Evolutionary conservation across 2,797 vertebrate genomes (phyloP).

Genomic region (Tenualosa ilisha): DNA sequence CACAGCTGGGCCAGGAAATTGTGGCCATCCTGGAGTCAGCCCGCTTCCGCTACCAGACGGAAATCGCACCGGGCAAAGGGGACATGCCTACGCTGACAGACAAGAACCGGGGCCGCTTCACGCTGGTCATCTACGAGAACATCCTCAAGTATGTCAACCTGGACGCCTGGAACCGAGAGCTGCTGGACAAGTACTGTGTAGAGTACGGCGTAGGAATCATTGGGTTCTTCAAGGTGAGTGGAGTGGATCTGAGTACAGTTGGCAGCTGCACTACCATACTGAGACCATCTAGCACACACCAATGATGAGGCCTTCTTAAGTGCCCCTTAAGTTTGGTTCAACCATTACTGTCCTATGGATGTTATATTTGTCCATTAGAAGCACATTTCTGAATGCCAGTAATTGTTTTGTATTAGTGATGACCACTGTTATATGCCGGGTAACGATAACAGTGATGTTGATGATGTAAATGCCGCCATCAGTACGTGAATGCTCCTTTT

Average conservation of each 20-base stretch:
- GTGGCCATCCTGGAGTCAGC: constrained; percentile 97
- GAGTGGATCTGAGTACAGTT: not conserved
- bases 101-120: constrained; percentile 92
- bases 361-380: not conserved
- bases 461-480: not conserved
- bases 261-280: not conserved
- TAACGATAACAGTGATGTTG: not conserved
- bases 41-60: constrained; percentile 93
- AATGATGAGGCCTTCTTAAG: not conserved
- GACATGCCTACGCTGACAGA: constrained; percentile 98
- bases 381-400: not conserved
- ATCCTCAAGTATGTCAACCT: constrained; percentile 97
- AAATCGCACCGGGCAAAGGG: constrained; percentile 96
- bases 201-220: constrained; percentile 98
- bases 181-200: constrained; percentile 98
- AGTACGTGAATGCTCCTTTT: not conserved
- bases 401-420: not conserved
- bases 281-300: not conserved
- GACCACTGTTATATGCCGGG: not conserved
- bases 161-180: constrained; percentile 98
- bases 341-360: not conserved
- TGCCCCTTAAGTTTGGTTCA: not conserved
- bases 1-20: constrained; percentile 97
- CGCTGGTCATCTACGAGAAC: constrained; percentile 96
- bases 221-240: constrained; percentile 95